Evolutionary conservation across 2,113 vertebrate genomes (phyloP).

Genomic region (Daboia siamensis): DNA sequence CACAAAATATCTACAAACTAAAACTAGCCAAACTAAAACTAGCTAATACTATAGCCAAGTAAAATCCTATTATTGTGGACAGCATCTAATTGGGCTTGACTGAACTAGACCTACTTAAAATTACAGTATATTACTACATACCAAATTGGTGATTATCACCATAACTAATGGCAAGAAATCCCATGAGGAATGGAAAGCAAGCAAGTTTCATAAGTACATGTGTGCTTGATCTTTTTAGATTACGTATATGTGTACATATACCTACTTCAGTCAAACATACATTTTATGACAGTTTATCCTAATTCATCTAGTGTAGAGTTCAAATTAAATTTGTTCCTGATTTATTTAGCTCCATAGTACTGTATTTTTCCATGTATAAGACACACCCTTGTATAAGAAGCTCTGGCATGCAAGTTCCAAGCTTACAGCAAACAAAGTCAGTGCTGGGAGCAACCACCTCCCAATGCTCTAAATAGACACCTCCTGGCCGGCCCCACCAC

Average conservation of each 20-base stretch:
- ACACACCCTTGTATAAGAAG: no score
- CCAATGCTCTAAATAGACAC: no score
- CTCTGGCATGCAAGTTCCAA: no score
- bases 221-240: not conserved
- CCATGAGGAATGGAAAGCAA: not conserved
- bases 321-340: not conserved
- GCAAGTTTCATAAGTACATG: not conserved
- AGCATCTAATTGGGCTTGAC: not conserved
- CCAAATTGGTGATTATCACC: not conserved
- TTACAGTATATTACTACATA: not conserved
- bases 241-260: not conserved
- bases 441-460: no score
- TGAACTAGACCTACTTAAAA: not conserved
- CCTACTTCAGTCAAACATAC: not conserved
- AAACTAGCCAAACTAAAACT: not conserved
- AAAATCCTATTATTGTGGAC: not conserved
- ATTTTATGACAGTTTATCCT: not conserved
- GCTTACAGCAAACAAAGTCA: no score
- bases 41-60: not conserved
- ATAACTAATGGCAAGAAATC: not conserved
- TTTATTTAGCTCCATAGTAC: not conserved
- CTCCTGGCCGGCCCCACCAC: no score
- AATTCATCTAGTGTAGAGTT: not conserved
- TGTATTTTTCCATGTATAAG: no score
- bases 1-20: not conserved